These are phyloP conservation scores for Spea hammondii DNA, from an alignment of 2,797 vertebrate genomes.

Conservation along the genomic window DNA sequence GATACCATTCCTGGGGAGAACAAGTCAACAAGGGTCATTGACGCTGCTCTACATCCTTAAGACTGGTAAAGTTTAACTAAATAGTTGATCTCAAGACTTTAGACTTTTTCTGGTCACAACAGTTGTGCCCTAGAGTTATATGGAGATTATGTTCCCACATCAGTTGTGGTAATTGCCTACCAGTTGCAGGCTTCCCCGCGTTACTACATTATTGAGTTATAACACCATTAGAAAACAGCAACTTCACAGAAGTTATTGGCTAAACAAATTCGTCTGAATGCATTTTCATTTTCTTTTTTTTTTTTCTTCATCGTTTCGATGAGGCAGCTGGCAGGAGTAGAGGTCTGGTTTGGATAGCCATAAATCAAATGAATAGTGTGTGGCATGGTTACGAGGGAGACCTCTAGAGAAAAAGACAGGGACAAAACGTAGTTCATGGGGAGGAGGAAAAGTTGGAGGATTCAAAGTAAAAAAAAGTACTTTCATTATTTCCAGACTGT, in stretches of 20 bases:
- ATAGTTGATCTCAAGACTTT: constrained; percentile 76
- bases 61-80: constrained; percentile 45
- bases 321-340: constrained; percentile 64
- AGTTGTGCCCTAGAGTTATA: constrained; percentile 68
- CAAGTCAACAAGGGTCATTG: background rate
- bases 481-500: no score
- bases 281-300: constrained; percentile 60
- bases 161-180: constrained; percentile 65
- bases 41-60: background rate
- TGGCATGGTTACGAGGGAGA: no score
- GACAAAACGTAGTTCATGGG: no score
- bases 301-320: constrained; percentile 49
- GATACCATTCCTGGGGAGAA: background rate
- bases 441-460: no score
- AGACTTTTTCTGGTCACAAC: constrained; percentile 72
- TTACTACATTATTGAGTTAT: constrained; percentile 83
- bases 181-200: constrained; percentile 78
- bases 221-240: constrained; percentile 86
- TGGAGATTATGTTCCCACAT: constrained; percentile 57
- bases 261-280: constrained; percentile 84
- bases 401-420: no score
- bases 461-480: no score
- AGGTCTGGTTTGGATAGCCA: constrained; percentile 40
- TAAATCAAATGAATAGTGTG: no score
- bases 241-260: constrained; percentile 99